Percentiles rank a stretch among this genome's conserved stretches.
These are phyloP conservation scores for Clarias platycephalus DNA, from an alignment of 2,797 vertebrate genomes.

Conservation along the genomic window DNA sequence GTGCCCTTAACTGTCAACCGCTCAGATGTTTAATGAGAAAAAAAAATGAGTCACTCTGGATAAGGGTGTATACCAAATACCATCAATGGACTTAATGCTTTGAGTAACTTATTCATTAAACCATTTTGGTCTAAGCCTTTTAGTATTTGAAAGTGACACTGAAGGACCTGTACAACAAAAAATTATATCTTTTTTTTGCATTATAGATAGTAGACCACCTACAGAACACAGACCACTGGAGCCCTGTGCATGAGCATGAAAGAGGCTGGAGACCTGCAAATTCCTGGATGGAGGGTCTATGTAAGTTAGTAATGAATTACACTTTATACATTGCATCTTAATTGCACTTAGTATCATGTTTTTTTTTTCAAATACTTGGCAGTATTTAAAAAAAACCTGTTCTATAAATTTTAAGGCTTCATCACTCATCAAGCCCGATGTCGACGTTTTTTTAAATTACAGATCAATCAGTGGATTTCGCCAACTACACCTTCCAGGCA, in stretches of 20 bases:
- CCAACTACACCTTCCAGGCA: conserved; percentile 44
- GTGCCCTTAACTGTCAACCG: too few relatives aligned
- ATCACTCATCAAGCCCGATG: too few relatives aligned
- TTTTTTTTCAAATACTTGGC: background rate
- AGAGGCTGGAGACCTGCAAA: conserved; percentile 50
- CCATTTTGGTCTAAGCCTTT: too few relatives aligned
- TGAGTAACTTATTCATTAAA: too few relatives aligned
- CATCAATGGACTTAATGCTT: too few relatives aligned
- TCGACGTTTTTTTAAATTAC: conserved; percentile 15
- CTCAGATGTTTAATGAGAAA: too few relatives aligned
- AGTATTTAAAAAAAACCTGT: background rate
- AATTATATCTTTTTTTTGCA: background rate
- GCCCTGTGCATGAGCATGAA: conserved; percentile 39
- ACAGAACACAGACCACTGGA: conserved; percentile 58
- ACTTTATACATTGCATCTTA: background rate
- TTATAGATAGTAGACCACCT: conserved; percentile 63
- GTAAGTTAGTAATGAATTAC: conserved; percentile 35
- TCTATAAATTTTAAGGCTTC: background rate
- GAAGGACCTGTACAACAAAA: background rate
- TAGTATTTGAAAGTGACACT: background rate
- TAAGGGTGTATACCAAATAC: too few relatives aligned
- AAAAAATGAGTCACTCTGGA: too few relatives aligned
- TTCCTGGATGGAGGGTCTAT: conserved; percentile 53
- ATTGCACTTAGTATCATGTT: background rate
- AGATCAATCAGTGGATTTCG: conserved; percentile 55